phyloP scores from a whole-genome alignment of 2,113 vertebrate genomes.

The Nymphicus hollandicus region DNA sequence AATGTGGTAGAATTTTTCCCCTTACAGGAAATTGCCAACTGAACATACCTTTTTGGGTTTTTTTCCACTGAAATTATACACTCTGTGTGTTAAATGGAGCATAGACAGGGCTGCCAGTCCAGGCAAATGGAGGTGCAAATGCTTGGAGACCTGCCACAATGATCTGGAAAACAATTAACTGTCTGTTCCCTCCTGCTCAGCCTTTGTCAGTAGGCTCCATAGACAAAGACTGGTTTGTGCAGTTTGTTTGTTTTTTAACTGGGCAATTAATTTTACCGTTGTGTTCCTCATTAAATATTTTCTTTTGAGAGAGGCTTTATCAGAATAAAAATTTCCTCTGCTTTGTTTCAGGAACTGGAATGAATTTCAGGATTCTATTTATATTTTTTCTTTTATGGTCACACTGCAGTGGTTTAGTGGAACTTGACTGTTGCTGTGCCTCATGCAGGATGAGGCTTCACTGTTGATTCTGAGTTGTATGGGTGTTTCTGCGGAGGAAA shows the following conservation, averaged over 20 bases:
- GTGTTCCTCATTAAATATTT: background rate
- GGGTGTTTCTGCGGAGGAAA: background rate
- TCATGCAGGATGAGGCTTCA: background rate
- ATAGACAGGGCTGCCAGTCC: background rate
- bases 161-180: conserved; percentile 21
- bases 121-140: background rate
- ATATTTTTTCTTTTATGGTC: background rate
- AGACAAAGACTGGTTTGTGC: background rate
- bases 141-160: background rate
- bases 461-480: background rate
- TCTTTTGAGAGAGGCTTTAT: background rate
- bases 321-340: background rate
- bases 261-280: background rate
- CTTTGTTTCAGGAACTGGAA: background rate
- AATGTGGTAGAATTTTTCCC: background rate
- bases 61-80: background rate
- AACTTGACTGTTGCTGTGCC: rapidly evolving
- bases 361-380: background rate
- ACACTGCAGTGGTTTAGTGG: background rate
- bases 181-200: background rate
- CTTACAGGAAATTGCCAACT: background rate
- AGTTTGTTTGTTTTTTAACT: background rate
- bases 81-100: background rate
- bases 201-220: background rate
- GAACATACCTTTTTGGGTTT: background rate